Percentiles rank a stretch among this genome's conserved stretches.
Conservation (phyloP, 2,888 invertebrate species). For the Drosophila neoperkinsi region DNA sequence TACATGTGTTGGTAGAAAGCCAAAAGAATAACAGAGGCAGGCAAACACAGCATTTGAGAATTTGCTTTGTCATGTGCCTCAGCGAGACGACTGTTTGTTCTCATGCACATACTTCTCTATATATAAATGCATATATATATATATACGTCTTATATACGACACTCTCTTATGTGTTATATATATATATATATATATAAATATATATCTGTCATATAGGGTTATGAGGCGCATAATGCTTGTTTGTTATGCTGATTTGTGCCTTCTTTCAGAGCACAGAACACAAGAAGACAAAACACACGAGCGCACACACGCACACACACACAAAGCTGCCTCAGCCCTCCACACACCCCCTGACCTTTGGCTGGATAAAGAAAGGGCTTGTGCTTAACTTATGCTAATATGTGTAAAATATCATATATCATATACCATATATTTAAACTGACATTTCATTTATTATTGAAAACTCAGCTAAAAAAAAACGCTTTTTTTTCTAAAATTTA, state of each 20-base stretch:
- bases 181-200: slow-evolving; percentile 21
- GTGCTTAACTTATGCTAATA: slow-evolving; percentile 30
- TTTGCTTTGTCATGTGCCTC: slow-evolving; percentile 67
- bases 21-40: slow-evolving; percentile 61
- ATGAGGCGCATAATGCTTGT: slow-evolving; percentile 63
- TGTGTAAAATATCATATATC: slow-evolving; percentile 1
- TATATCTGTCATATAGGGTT: slow-evolving; percentile 46
- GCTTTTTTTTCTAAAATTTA: not conserved
- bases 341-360: not conserved
- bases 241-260: slow-evolving; percentile 73
- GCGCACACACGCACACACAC: not conserved
- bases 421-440: slow-evolving; percentile 10
- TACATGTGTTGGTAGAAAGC: slow-evolving; percentile 64
- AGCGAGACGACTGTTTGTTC: slow-evolving; percentile 44
- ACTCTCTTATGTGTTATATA: slow-evolving; percentile 16
- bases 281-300: slow-evolving; percentile 9
- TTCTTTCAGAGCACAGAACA: slow-evolving; percentile 43
- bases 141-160: slow-evolving; percentile 3
- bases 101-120: slow-evolving; percentile 37
- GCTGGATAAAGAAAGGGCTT: slow-evolving; percentile 14
- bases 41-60: slow-evolving; percentile 57
- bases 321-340: slow-evolving; percentile 29
- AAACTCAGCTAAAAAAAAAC: not conserved
- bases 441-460: slow-evolving; percentile 18
- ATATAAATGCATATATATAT: slow-evolving; percentile 21